These are phyloP conservation scores for Taxidea taxus DNA, from an alignment of 2,113 vertebrate species.

Conservation along the genomic window DNA sequence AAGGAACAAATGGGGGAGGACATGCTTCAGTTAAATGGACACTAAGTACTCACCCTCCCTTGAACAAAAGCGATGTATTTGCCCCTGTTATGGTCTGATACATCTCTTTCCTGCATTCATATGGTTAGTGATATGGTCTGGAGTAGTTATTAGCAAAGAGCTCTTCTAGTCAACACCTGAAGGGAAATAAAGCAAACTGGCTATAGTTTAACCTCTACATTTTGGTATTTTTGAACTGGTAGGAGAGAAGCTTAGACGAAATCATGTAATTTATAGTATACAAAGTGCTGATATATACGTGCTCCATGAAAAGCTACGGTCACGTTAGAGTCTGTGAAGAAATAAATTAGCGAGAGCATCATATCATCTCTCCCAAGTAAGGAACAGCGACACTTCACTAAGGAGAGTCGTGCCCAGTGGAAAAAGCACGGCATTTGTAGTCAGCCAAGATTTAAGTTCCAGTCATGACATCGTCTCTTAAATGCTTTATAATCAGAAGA, in stretches of 20 bases:
- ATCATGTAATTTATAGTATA: not conserved
- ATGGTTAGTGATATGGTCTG: not conserved
- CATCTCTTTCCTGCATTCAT: not conserved
- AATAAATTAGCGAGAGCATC: not conserved
- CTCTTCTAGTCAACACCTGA: not conserved
- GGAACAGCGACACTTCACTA: not conserved
- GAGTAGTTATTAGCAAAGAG: not conserved
- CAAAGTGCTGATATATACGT: not conserved
- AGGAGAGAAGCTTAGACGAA: slow-evolving; percentile 9
- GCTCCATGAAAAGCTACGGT: not conserved
- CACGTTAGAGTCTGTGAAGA: not conserved
- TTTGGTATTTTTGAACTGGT: not conserved
- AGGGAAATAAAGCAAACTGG: not conserved
- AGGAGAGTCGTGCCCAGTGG: not conserved
- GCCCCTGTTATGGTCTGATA: not conserved
- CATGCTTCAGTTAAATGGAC: not conserved
- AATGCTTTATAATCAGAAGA: not conserved
- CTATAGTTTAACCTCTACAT: not conserved
- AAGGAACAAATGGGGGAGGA: not conserved
- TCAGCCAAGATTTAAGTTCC: not conserved
- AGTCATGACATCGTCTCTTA: not conserved
- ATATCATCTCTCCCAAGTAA: not conserved
- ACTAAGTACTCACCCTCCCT: not conserved
- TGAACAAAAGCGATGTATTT: not conserved
- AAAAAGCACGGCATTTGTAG: not conserved